Conservation (phyloP, 2,888 invertebrate species). For the Apamea monoglypha region DNA sequence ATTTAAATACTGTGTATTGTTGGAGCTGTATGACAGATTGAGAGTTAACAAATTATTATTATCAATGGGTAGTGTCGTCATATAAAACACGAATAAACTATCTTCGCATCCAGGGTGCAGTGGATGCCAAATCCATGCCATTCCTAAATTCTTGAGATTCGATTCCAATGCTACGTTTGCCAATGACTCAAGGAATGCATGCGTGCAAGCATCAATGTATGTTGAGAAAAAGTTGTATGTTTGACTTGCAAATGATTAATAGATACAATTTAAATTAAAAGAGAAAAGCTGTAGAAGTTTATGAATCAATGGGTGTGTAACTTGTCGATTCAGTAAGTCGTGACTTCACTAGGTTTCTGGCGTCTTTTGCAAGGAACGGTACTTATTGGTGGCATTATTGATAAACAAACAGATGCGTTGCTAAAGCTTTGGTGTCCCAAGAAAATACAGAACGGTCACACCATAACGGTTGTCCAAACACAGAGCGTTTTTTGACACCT, state of each 20-base stretch:
- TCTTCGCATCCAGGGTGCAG: conserved; percentile 22
- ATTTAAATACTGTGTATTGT: not conserved
- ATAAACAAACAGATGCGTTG: not conserved
- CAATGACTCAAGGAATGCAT: conserved; percentile 35
- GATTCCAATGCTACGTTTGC: conserved; percentile 34
- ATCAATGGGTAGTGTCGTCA: conserved; percentile 36
- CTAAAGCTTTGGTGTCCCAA: not conserved
- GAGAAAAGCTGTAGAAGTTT: not conserved
- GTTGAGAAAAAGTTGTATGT: not conserved
- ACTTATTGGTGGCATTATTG: not conserved
- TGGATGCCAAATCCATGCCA: conserved; percentile 49
- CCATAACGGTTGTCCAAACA: not conserved
- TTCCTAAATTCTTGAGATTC: conserved; percentile 44
- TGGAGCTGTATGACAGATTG: not conserved
- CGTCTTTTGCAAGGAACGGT: not conserved
- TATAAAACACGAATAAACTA: conserved; percentile 33
- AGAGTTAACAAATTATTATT: conserved; percentile 21
- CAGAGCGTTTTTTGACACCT: no score
- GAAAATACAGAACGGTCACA: not conserved
- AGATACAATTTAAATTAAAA: conserved; percentile 6
- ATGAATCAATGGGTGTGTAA: not conserved
- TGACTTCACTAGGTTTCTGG: not conserved
- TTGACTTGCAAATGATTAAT: not conserved
- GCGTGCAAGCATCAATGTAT: conserved; percentile 12
- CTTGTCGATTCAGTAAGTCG: not conserved